These are phyloP conservation scores for Orussus abietinus DNA, from an alignment of 1,140 invertebrate genomes.

Conservation along the genomic window DNA sequence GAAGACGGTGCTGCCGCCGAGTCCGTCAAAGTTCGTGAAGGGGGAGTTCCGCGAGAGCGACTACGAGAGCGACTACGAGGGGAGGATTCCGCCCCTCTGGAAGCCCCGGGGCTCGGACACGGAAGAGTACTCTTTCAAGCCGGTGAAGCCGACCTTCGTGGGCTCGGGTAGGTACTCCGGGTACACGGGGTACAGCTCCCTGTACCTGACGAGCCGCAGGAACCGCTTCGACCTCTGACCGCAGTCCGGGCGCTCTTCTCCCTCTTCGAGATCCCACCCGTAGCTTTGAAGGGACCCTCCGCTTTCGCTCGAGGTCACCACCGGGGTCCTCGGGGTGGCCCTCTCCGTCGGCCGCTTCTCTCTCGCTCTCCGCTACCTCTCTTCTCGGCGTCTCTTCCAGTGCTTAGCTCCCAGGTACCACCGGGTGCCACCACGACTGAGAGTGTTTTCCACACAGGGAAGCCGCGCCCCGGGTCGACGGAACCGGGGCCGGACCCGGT, in stretches of 20 bases:
- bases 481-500: constrained; percentile 45
- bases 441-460: constrained; percentile 36
- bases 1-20: constrained; percentile 51
- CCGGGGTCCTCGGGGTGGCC: constrained; percentile 25
- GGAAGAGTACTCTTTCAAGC: constrained; percentile 56
- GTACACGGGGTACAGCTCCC: no score
- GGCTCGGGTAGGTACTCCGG: constrained; percentile 51
- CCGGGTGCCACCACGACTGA: constrained; percentile 14
- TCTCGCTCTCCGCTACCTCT: constrained; percentile 29
- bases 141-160: constrained; percentile 58
- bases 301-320: no score
- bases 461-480: constrained; percentile 30
- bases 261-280: no score
- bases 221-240: no score
- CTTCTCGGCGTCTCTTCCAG: constrained; percentile 20
- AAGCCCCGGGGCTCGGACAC: constrained; percentile 54
- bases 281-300: no score
- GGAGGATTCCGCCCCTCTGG: constrained; percentile 61
- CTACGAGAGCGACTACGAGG: constrained; percentile 72
- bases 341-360: constrained; percentile 25
- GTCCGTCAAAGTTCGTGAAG: constrained; percentile 65
- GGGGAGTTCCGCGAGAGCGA: constrained; percentile 68
- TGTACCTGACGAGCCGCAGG: no score
- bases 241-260: no score
- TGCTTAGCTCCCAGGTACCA: not conserved